phyloP scores from a whole-genome alignment of 92 coral and sea anemone species.

The Siderastrea siderea region DNA sequence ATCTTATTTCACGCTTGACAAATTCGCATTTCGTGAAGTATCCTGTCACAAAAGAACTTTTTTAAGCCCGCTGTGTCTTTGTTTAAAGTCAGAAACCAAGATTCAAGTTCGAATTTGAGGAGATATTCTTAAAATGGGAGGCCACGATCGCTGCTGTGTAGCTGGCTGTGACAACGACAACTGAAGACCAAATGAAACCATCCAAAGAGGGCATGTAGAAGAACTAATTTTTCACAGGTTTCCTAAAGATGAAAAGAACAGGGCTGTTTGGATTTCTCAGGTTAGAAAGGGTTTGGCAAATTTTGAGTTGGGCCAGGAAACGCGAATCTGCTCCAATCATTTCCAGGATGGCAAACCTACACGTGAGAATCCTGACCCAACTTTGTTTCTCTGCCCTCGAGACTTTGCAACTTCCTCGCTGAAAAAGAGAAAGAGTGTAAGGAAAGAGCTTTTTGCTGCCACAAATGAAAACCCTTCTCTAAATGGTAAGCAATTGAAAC shows the following conservation, averaged over 20 bases:
- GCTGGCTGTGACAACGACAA: conserved; percentile 52
- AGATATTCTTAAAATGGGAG: background rate
- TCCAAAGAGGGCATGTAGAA: conserved; percentile 25
- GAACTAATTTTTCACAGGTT: conserved; percentile 32
- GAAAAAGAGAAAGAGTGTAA: background rate
- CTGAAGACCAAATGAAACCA: background rate
- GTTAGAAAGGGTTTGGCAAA: background rate
- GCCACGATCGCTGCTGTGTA: conserved; percentile 40
- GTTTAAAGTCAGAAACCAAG: too few species aligned
- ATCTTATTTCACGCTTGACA: background rate
- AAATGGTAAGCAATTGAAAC: conserved; percentile 6
- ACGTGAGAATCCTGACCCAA: conserved; percentile 4
- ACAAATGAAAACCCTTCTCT: conserved; percentile 3
- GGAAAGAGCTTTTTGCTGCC: background rate
- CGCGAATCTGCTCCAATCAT: conserved; percentile 18
- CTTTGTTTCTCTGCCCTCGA: conserved; percentile 20
- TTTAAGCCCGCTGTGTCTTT: background rate
- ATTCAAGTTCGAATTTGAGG: background rate
- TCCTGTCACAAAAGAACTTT: background rate
- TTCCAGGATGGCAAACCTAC: conserved; percentile 33
- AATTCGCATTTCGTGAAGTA: background rate
- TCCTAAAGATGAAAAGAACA: conserved; percentile 13
- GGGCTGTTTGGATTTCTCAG: background rate
- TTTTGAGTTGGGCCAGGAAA: background rate
- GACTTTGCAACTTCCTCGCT: background rate